phyloP scores from a whole-genome alignment of 2,797 vertebrate genomes.

The Pygocentrus nattereri region DNA sequence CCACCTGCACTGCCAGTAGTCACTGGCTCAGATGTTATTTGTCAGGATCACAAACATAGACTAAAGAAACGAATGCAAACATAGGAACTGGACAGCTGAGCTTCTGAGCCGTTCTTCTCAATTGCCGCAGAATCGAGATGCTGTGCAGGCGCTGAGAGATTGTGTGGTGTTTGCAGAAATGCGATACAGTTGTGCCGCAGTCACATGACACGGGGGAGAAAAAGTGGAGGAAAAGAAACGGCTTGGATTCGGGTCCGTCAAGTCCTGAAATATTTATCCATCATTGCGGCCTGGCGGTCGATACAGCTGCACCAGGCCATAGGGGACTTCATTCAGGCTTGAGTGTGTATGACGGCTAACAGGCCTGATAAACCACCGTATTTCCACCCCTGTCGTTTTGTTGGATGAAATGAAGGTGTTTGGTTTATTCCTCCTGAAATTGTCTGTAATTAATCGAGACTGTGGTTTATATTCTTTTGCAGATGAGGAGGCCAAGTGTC shows the following conservation, averaged over 20 bases:
- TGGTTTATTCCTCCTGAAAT: not conserved
- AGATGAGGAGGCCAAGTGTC: not conserved
- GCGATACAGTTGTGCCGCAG: not conserved
- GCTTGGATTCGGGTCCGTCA: constrained; percentile 65
- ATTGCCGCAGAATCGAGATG: not conserved
- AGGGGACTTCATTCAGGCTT: constrained; percentile 9
- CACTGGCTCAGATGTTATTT: too few species aligned
- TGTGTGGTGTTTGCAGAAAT: constrained; percentile 6
- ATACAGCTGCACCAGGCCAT: constrained; percentile 10
- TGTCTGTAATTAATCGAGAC: constrained; percentile 10
- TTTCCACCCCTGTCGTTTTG: not conserved
- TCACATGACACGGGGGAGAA: not conserved
- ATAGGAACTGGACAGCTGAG: too few species aligned
- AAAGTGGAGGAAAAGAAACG: constrained; percentile 33
- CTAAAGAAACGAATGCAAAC: too few species aligned
- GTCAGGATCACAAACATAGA: too few species aligned
- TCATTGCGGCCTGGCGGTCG: constrained; percentile 2
- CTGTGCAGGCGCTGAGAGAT: not conserved
- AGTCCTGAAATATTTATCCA: constrained; percentile 77
- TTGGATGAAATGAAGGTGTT: not conserved
- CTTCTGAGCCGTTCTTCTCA: too few species aligned
- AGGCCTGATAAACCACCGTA: not conserved
- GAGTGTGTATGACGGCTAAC: not conserved
- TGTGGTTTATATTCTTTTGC: not conserved
- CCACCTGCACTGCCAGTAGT: too few species aligned